phyloP scores from a whole-genome alignment of 1,140 invertebrate genomes.

The Neodiprion lecontei region DNA sequence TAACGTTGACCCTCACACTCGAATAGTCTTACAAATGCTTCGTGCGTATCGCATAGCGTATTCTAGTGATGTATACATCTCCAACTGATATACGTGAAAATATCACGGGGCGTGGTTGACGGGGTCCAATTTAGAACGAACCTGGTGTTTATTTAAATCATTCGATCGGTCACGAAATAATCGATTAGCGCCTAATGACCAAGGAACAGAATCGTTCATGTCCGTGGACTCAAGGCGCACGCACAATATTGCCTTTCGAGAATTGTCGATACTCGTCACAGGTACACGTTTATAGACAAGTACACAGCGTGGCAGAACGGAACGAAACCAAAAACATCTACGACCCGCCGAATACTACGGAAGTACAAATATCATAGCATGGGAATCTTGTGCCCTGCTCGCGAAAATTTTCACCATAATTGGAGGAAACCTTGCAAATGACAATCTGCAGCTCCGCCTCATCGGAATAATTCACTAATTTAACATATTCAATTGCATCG shows the following conservation, averaged over 20 bases:
- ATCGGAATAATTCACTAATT: too few relatives aligned
- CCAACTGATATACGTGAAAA: conserved; percentile 15
- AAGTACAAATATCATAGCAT: not conserved
- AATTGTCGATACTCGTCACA: not conserved
- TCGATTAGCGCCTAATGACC: conserved; percentile 45
- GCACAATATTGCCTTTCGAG: too few relatives aligned
- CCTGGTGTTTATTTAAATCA: conserved; percentile 50
- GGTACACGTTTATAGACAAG: too few relatives aligned
- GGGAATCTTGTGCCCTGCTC: too few relatives aligned
- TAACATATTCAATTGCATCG: too few relatives aligned
- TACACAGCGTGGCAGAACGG: too few relatives aligned
- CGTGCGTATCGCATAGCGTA: too few relatives aligned
- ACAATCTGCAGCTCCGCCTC: too few relatives aligned
- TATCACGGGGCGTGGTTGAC: conserved; percentile 30
- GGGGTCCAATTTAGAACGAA: conserved; percentile 33
- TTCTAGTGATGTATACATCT: not conserved
- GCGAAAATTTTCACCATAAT: too few relatives aligned
- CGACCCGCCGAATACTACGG: not conserved
- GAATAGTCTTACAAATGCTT: too few relatives aligned
- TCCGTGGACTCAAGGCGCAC: not conserved
- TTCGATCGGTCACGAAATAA: conserved; percentile 46
- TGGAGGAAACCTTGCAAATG: too few relatives aligned
- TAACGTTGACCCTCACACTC: too few relatives aligned
- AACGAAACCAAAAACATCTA: not conserved
- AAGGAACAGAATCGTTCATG: conserved; percentile 29